Percentiles rank a stretch among this genome's conserved stretches.
These are phyloP conservation scores for Borostomias antarcticus DNA, from an alignment of 2,797 vertebrate genomes.

Conservation along the genomic window DNA sequence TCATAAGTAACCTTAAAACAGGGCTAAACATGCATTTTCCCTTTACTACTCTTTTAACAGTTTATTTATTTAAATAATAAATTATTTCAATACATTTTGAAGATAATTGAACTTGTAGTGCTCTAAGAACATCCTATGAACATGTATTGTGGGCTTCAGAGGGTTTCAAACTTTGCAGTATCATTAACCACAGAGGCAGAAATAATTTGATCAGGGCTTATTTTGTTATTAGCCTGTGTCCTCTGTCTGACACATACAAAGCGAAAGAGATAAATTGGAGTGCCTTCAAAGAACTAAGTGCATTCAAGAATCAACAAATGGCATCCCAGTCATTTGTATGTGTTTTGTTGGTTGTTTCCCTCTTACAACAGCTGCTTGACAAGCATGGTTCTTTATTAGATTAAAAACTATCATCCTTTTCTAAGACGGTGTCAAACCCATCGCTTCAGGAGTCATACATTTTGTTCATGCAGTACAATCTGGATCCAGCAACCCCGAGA, in stretches of 20 bases:
- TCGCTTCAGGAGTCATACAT: no score
- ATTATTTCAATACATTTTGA: no score
- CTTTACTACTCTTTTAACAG: no score
- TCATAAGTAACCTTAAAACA: no score
- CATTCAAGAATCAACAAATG: constrained; percentile 33
- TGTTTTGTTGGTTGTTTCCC: no score
- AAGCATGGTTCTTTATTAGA: background rate
- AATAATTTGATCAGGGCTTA: constrained; percentile 68
- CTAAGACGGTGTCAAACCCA: no score
- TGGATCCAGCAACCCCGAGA: no score
- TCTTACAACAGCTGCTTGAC: background rate
- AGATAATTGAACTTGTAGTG: constrained; percentile 57
- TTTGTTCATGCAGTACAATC: no score
- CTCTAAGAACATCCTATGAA: constrained; percentile 53
- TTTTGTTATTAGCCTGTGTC: constrained; percentile 70
- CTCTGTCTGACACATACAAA: constrained; percentile 57
- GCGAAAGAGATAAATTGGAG: constrained; percentile 50
- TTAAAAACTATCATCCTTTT: no score
- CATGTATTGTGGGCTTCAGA: constrained; percentile 56
- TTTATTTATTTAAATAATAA: no score
- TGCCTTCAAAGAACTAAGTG: constrained; percentile 18
- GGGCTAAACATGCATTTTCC: no score
- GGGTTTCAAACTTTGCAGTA: constrained; percentile 60
- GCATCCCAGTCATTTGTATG: constrained; percentile 12
- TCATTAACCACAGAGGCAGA: constrained; percentile 66